Evolutionary conservation across 2,888 invertebrate genomes (phyloP).

Genomic region (Ommatoiulus sabulosus): DNA sequence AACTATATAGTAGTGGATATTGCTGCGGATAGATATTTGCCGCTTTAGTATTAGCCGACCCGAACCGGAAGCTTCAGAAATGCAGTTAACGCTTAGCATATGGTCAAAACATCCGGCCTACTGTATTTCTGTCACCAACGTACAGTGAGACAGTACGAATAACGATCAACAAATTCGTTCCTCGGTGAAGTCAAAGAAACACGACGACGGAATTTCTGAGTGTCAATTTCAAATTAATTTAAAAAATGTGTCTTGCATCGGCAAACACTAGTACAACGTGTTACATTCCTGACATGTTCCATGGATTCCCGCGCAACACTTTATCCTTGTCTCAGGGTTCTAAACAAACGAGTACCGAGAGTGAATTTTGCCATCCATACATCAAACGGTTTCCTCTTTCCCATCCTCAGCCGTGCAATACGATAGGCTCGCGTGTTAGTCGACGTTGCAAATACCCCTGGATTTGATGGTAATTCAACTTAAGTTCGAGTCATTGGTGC

Average conservation of each 20-base stretch:
- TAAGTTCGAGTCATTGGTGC: constrained; percentile 42
- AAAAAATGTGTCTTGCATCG: neutral
- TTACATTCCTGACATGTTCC: constrained; percentile 17
- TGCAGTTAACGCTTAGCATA: constrained; percentile 16
- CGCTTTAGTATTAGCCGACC: neutral
- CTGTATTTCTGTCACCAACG: too few species aligned
- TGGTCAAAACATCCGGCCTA: neutral
- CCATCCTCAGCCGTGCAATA: neutral
- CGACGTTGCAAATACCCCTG: constrained; percentile 22
- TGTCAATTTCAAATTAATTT: constrained; percentile 17
- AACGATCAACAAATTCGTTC: neutral
- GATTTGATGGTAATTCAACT: constrained; percentile 51
- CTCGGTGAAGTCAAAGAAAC: neutral
- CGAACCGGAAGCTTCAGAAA: neutral
- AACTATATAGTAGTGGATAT: too few species aligned
- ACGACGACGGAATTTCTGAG: neutral
- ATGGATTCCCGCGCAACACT: neutral
- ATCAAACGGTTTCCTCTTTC: neutral
- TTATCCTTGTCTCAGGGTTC: neutral
- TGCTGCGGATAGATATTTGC: too few species aligned
- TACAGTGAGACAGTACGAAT: too few species aligned
- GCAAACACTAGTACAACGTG: neutral
- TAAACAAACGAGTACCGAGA: neutral
- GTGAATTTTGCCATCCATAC: constrained; percentile 17
- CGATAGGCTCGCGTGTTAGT: neutral